Evolutionary conservation across 2,797 vertebrate genomes (phyloP).

Genomic region (Discoglossus pictus): DNA sequence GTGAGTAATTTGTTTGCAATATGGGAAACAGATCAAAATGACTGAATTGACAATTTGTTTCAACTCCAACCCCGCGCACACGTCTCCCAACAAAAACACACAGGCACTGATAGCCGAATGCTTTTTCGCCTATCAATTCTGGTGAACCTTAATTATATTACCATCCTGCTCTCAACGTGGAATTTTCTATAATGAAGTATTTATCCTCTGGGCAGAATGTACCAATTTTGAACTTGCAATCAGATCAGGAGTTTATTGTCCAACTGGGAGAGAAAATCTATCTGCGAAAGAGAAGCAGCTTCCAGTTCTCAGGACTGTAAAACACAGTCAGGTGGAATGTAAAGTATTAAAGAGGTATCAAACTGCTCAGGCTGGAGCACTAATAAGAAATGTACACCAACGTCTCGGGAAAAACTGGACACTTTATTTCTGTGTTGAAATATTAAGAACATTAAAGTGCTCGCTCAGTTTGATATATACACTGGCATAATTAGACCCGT

Average conservation of each 20-base stretch:
- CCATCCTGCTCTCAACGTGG: background rate
- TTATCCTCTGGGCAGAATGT: background rate
- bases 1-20: constrained; percentile 42
- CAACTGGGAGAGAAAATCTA: constrained; percentile 5
- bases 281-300: background rate
- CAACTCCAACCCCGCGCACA: constrained; percentile 4
- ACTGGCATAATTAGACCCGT: no score
- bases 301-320: background rate
- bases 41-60: constrained; percentile 37
- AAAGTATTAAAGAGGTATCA: background rate
- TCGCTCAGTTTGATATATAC: no score
- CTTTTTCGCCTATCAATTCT: constrained; percentile 5
- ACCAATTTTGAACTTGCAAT: background rate
- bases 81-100: constrained; percentile 32
- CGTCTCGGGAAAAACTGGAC: no score
- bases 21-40: constrained; percentile 32
- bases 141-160: constrained; percentile 9
- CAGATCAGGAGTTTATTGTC: constrained; percentile 17
- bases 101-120: constrained; percentile 9
- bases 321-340: background rate
- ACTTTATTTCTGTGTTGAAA: no score
- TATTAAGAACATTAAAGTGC: no score
- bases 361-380: no score
- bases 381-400: no score
- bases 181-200: constrained; percentile 16